Percentiles rank a stretch among this genome's conserved stretches.
These are phyloP conservation scores for Argyrosomus regius DNA, from an alignment of 2,797 vertebrate genomes.

Conservation along the genomic window DNA sequence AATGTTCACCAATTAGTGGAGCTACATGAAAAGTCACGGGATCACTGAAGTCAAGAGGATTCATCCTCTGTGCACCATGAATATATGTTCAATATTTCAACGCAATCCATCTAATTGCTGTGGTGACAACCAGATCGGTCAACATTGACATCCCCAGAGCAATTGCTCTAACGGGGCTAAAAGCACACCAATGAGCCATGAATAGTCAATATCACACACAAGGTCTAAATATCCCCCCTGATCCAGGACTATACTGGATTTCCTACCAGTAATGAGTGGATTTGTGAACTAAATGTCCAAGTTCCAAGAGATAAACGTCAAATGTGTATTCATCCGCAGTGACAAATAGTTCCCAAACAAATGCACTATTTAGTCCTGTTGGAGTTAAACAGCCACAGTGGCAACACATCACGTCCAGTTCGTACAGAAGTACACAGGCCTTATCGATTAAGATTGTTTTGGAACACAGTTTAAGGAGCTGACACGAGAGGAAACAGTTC, in stretches of 20 bases:
- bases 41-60: neutral
- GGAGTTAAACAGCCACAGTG: neutral
- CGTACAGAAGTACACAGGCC: neutral
- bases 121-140: neutral
- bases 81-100: neutral
- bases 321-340: neutral
- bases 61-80: neutral
- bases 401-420: neutral
- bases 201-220: neutral
- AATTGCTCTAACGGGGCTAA: too few species aligned
- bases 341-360: neutral
- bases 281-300: neutral
- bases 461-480: neutral
- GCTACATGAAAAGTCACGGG: neutral
- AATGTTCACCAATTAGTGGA: neutral
- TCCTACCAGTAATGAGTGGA: neutral
- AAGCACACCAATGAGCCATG: neutral
- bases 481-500: conserved; percentile 27
- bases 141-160: neutral
- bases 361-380: neutral
- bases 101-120: too few species aligned
- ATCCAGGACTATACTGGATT: neutral
- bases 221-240: neutral
- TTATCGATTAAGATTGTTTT: conserved; percentile 9
- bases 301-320: neutral